Evolutionary conservation across 30 jellyfish, hydroid and myxozoan genomes (phyloP), one percentile per base, ranked within the genome.

Genomic region (Pelagia noctiluca): DNA sequence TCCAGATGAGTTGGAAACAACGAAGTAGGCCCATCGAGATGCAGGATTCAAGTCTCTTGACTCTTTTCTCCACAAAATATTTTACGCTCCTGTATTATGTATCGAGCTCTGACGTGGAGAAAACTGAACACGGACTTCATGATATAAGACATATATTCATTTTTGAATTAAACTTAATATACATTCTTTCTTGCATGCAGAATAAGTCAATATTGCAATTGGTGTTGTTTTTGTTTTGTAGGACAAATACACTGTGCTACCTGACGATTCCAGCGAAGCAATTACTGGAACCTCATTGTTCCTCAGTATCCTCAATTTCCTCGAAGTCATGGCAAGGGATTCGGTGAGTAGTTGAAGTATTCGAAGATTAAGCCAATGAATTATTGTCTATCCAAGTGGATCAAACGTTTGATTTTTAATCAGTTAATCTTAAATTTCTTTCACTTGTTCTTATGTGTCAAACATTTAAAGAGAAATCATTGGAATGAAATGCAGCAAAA

Each of bases 291-390:
- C 36, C n/a, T 13, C 82, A 1, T 29, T 93, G 37, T 87, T 93
- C 50, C 72, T 93, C 5, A 91, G 71, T 24, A 61, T 81, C 16
- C 65, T 93, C 50, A 62, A 72, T 7, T 93, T 93, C 83, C 64
- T 93, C 24, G 97, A 87, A 35, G 89, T 78, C 76, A 93, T 93
- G 98, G 91, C 96, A 4, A 71, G 76, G 35, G 98, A 93, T 76
- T 81, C 96, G 67, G 98, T 93, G 47, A 26, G 98, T 35, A 18
- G 8, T 77, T 63, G 64, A 19, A 57, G 33, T 3, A 8, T 34
- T 26, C 25, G 19, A 21, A 46, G 64, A 0, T 35, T 2, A 22
- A 10, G 10, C 83, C 22, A 0, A 18, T 37, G 21, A 13, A 18
- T 49, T 26, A 26, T 49, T 42, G 24, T 33, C 75, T 46, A 34